Base-by-base conservation (phyloP, 2,797 vertebrate genomes). In the Microctenopoma steveboyesi region DNA sequence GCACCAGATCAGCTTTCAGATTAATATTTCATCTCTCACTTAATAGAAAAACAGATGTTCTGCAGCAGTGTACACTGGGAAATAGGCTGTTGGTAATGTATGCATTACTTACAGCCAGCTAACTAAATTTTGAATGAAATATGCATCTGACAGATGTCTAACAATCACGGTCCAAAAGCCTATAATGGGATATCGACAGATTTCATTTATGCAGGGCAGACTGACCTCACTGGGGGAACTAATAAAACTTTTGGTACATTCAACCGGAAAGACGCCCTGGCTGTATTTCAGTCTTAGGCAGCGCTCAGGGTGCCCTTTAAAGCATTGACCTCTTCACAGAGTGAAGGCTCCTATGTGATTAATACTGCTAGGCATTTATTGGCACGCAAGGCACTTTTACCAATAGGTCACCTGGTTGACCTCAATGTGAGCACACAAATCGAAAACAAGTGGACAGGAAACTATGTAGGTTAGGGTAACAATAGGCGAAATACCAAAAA, bases 341-440 rank as follows among this genome's bases (percentile, higher is more conserved):
- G 74, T 72, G 80, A 88, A 87, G 89, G 86, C 86, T 86, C 83
- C 87, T 75, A 70, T 91, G 88, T 92, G 89, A 92, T 93, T 92
- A 92, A 93, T 92, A 90, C 89, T 78, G 83, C 88, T 58, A 72
- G 88, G 88, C 86, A 78, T 91, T 89, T 93, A 93, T 92, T 90
- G 91, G 91, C 92, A 91, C 88, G 67, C 82, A 76, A 81, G 88
- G 85, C 89, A 90, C 88, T 92, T 92, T 91, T 84, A 92, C 92
- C 92, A 73, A 93, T 92, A 93, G 91, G 92, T 93, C 90, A 84
- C 85, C 90, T 78, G 89, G 80, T 85, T 91, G 90, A 93, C 90
- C 91, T 82, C 79, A 15, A 83, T 28, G 54, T 40, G 6, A 74
- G 81, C 78, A 37, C 39, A 4, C 58, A 61, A 84, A 91, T 92